Evolutionary conservation across 2,888 invertebrate species (phyloP), one percentile per base, ranked within the genome.

Genomic region (Craniophora ligustri): DNA sequence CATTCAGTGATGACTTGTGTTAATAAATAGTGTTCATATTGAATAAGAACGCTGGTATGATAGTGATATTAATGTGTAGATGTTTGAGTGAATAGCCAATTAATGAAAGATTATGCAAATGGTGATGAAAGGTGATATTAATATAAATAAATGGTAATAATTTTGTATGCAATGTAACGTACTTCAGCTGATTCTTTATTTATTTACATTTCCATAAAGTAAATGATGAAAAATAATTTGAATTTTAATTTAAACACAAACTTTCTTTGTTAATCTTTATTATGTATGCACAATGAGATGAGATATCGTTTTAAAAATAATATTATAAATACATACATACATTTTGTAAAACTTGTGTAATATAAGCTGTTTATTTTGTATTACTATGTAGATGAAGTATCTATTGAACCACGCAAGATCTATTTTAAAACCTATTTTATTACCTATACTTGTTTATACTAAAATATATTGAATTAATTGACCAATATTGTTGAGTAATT

Each of bases 111-210:
- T n/a, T n/a, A n/a, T 13, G 5, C 10, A 39, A 34, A 31, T 23
- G 42, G 39, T 38, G 58, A 64, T 13, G 42, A 40, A 39, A 39
- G 14, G 13, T 45, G 44, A 15, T 41, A 31, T 5, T 44, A 41
- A 39, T 26, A 11, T 58, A 13, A 16, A 15, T 32, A 14, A 34
- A 10, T 49, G 31, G 4, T 10, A 14, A 5, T 26, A 28, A n/a
- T n/a, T 26, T 6, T 13, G 21, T 23, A 38, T 38, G 36, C 15
- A 36, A 21, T 36, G 19, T 36, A 42, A 42, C 58, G 44, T 51
- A 51, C 40, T 34, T 36, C 46, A 58, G 40, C 58, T 58, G 58
- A 47, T 50, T 57, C 58, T 44, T 56, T n/a, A n/a, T n/a, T 23
- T 26, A 21, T 45, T 26, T 8, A 41, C 4, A 18, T 38, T 48